Evolutionary conservation across 2,113 vertebrate species (phyloP).

Genomic region (Macquaria australasica): DNA sequence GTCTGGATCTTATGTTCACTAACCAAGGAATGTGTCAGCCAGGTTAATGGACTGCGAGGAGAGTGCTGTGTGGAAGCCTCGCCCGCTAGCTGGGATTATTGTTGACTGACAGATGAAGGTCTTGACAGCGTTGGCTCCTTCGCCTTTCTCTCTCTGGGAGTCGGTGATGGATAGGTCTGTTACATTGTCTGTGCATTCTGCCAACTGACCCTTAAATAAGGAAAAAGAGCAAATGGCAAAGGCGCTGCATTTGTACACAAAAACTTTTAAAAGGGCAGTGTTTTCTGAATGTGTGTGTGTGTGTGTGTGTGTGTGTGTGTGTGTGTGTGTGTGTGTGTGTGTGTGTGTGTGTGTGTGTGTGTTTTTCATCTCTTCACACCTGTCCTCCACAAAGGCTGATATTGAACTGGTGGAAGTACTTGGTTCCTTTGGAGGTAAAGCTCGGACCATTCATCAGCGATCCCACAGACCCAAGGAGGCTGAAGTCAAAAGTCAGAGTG

Average conservation of each 20-base stretch:
- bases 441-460: constrained; percentile 94
- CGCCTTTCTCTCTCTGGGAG: constrained; percentile 87
- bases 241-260: neutral
- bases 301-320: neutral
- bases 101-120: constrained; percentile 97
- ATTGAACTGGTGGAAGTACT: constrained; percentile 97
- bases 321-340: neutral
- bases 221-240: neutral
- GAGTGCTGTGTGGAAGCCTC: constrained; percentile 92
- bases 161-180: constrained; percentile 91
- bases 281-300: neutral
- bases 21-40: constrained; percentile 94
- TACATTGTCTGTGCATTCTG: constrained; percentile 94
- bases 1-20: constrained; percentile 33
- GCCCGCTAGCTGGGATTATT: constrained; percentile 95
- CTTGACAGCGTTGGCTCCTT: constrained; percentile 87
- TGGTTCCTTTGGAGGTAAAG: constrained; percentile 97
- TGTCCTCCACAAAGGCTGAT: constrained; percentile 95
- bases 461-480: constrained; percentile 86
- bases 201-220: constrained; percentile 86
- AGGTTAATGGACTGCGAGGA: constrained; percentile 96
- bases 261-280: neutral
- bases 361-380: constrained; percentile 78
- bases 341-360: neutral
- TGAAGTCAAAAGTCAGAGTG: constrained; percentile 91